Evolutionary conservation across 2,888 invertebrate genomes (phyloP), one percentile per base, ranked within the genome.

Genomic region (Trichopria drosophilae): DNA sequence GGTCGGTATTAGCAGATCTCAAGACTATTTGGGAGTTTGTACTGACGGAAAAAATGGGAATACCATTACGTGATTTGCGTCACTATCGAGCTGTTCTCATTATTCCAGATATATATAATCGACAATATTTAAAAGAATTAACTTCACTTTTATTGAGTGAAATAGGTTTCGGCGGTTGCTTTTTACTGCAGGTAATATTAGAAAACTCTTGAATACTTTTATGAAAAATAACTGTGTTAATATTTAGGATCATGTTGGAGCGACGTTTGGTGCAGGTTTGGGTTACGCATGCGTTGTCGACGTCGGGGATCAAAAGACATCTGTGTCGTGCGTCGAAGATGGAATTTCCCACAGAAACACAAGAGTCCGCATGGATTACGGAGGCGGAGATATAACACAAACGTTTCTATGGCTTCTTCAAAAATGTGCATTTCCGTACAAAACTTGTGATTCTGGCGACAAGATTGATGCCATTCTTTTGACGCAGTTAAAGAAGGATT

Each of bases 261-360:
- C 90, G 6, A 88, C 90, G 9, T 91, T 90, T 77, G 91, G 91
- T 3, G 86, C 89, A 13, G 91, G 91, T 9, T 75, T 90, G 12
- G 85, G 87, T 37, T 90, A 87, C 67, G 95, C 94, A 0, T 96
- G 96, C 77, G 93, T 96, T 1, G 90, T 97, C 1, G 95, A 96
- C 72, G 87, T 96, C 42, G 96, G 96, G 0, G 95, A 95, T 70
- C 93, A 95, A 72, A 96, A 96, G 78, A 93, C 93, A 0, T 92
- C 94, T 0, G 88, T 97, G 15, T 93, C 93, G 2, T 97, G 96
- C 78, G 93, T 96, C 1, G 96, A 96, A 78, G 96, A 96, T 79
- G 95, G 94, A 1, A 90, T 96, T 53, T 95, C 95, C 18, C 92
- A 93, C 67, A 84, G 88, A 60, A 87, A 88, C 57, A 93, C 95